phyloP scores from a whole-genome alignment of 2,888 invertebrate genomes.

The Sesia bembeciformis region DNA sequence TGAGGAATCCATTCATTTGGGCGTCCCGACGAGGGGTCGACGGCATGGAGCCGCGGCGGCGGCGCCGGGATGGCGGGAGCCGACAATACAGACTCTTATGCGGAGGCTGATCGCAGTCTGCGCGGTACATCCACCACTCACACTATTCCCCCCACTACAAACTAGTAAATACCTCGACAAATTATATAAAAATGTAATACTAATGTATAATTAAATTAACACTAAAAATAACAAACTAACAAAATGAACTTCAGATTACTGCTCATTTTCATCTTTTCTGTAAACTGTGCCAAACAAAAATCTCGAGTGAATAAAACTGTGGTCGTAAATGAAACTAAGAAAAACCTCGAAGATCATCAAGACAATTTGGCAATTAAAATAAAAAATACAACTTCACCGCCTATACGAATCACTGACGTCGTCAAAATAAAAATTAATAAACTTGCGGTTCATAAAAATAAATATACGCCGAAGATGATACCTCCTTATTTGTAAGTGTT shows the following conservation, averaged over 20 bases:
- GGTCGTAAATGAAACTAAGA: constrained; percentile 33
- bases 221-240: background rate
- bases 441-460: constrained; percentile 13
- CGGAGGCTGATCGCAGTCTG: background rate
- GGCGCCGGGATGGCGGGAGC: constrained; percentile 21
- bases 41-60: constrained; percentile 10
- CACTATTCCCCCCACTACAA: no score
- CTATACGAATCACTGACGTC: constrained; percentile 39
- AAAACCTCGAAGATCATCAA: constrained; percentile 41
- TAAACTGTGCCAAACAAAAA: constrained; percentile 1
- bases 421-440: constrained; percentile 25
- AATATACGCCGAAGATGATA: constrained; percentile 27
- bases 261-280: background rate
- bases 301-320: constrained; percentile 1
- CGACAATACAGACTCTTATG: constrained; percentile 2
- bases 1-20: background rate
- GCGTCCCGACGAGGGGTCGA: constrained; percentile 5
- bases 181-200: no score
- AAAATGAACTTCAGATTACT: background rate
- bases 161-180: no score
- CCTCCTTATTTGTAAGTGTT: constrained; percentile 38
- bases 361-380: constrained; percentile 25
- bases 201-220: no score
- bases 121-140: background rate
- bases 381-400: constrained; percentile 30